Conservation (phyloP, 2,797 vertebrate genomes). For the Lates japonicus region DNA sequence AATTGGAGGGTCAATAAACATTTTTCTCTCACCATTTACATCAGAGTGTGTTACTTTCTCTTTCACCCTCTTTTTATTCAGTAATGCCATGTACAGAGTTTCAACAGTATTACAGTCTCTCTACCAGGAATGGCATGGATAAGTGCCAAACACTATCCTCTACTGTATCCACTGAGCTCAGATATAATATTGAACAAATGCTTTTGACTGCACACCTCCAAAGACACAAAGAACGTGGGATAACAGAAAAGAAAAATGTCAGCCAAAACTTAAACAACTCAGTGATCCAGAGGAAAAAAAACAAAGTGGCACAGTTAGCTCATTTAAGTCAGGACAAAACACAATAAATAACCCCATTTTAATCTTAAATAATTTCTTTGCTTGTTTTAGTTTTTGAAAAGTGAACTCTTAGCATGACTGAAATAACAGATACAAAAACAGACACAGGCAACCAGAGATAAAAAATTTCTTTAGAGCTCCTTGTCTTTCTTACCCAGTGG, state of each 20-base stretch:
- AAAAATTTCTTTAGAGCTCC: background rate
- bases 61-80: background rate
- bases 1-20: background rate
- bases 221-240: background rate
- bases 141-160: background rate
- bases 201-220: background rate
- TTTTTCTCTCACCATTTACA: background rate
- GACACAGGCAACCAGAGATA: background rate
- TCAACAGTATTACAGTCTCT: background rate
- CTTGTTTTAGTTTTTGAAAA: background rate
- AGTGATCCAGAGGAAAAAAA: background rate
- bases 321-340: no score
- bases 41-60: background rate
- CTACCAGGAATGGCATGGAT: background rate
- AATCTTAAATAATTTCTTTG: no score
- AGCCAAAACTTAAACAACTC: background rate
- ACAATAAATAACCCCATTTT: no score
- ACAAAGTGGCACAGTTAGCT: background rate
- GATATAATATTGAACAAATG: background rate
- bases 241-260: rapidly evolving
- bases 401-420: background rate
- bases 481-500: constrained; percentile 89
- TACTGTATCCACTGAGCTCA: background rate
- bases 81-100: background rate
- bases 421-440: background rate